These are phyloP conservation scores for Peribatodes rhomboidaria DNA, from an alignment of 2,888 invertebrate genomes.

Conservation along the genomic window DNA sequence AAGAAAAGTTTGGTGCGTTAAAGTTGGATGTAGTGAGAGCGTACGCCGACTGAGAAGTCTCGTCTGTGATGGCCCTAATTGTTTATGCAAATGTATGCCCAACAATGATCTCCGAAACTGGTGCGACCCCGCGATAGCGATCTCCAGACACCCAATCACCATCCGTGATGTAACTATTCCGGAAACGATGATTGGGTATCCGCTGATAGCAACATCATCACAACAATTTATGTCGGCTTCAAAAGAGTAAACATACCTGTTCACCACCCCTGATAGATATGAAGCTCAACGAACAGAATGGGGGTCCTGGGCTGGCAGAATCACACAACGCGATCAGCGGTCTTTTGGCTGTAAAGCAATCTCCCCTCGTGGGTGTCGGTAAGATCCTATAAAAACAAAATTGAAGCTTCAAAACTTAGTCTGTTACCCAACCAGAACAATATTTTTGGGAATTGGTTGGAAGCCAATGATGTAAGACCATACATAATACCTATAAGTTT, in stretches of 20 bases:
- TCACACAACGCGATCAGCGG: conserved; percentile 97
- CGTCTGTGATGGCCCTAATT: too few species aligned
- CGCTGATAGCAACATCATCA: not conserved
- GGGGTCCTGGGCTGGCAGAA: conserved; percentile 91
- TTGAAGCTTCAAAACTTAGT: not conserved
- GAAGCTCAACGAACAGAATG: conserved; percentile 93
- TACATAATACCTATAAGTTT: too few species aligned
- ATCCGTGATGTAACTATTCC: conserved; percentile 1
- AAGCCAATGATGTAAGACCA: too few species aligned
- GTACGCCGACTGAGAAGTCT: too few species aligned
- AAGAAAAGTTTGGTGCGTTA: too few species aligned
- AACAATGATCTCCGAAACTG: too few species aligned
- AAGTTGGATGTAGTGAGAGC: too few species aligned
- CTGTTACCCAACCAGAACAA: too few species aligned
- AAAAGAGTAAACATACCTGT: conserved; percentile 83
- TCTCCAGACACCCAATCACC: too few species aligned
- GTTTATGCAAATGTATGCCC: too few species aligned
- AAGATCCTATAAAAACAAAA: conserved; percentile 82
- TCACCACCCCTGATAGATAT: conserved; percentile 94
- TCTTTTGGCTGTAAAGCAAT: conserved; percentile 92
- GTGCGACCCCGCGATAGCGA: too few species aligned
- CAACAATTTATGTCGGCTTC: not conserved
- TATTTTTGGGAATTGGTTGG: too few species aligned
- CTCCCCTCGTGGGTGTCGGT: conserved; percentile 92
- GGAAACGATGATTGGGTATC: not conserved